phyloP scores from a whole-genome alignment of 2,113 vertebrate genomes.

The Murina feae region DNA sequence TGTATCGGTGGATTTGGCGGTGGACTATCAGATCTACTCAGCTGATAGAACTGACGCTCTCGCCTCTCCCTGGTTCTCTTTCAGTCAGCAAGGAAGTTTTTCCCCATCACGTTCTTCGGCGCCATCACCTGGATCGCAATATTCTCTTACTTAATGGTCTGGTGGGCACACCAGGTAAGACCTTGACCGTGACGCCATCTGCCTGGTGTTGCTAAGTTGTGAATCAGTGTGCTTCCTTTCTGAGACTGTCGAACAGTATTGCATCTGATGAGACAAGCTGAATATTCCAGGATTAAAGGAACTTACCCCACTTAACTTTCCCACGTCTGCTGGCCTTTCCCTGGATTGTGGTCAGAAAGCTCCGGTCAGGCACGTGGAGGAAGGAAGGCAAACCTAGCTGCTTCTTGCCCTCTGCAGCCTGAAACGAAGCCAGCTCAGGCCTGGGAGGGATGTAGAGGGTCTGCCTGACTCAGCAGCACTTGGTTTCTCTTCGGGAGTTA shows the following conservation, averaged over 20 bases:
- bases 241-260: neutral
- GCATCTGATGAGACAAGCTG: neutral
- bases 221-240: neutral
- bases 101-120: slow-evolving; percentile 92
- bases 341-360: neutral
- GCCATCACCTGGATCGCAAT: slow-evolving; percentile 93
- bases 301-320: neutral
- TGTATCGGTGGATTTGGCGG: neutral
- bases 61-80: slow-evolving; percentile 68
- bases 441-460: neutral
- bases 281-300: neutral
- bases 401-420: neutral
- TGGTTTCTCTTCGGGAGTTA: neutral
- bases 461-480: neutral
- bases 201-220: neutral
- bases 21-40: neutral
- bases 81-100: slow-evolving; percentile 89
- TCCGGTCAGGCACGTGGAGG: neutral
- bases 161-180: slow-evolving; percentile 99
- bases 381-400: neutral
- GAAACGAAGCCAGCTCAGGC: neutral
- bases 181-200: neutral
- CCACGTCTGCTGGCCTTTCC: neutral
- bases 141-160: slow-evolving; percentile 98
- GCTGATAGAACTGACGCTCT: neutral